Evolutionary conservation across 2,888 invertebrate species (phyloP), one percentile per base, ranked within the genome.

Genomic region (Nysson spinosus): DNA sequence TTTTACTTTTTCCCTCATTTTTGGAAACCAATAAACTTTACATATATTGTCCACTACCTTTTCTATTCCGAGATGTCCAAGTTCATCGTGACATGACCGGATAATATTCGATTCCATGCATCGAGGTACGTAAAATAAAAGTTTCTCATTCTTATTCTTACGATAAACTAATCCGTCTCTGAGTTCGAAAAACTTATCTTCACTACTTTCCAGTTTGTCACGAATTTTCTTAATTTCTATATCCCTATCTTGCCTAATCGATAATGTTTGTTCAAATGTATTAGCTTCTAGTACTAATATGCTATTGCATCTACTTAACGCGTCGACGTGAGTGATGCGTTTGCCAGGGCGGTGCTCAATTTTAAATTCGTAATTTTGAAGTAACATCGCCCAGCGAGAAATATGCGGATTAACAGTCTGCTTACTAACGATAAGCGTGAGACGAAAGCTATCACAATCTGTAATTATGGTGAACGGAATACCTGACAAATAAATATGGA

Each of bases 361-460:
- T n/a, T n/a, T n/a, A n/a, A n/a, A n/a, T n/a, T n/a, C n/a, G n/a
- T n/a, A n/a, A n/a, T n/a, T n/a, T n/a, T n/a, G n/a, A 57, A 34
- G 32, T 17, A 12, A 22, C 49, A 1, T 49, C 49, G 2, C 7
- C 46, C 51, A 60, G 7, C 60, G n/a, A 4, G 39, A 51, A 4
- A 60, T 16, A 11, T 40, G 22, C 1, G 52, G 34, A 7, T 14
- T 19, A 0, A 52, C 3, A n/a, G 51, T 32, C 12, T 14, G 30
- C 12, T 60, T 52, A 1, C 2, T 6, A 1, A 11, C 24, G 7
- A 46, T 7, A 20, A 35, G 4, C 9, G 30, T 39, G 5, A 30
- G 9, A n/a, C n/a, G n/a, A n/a, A n/a, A n/a, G 7, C 55, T 51
- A 22, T 51, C 42, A 40, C 50, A 20, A 3, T 57, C 22, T 17